These are phyloP conservation scores for Euborellia annulipes DNA, from an alignment of 1,140 invertebrate genomes.

Conservation along the genomic window DNA sequence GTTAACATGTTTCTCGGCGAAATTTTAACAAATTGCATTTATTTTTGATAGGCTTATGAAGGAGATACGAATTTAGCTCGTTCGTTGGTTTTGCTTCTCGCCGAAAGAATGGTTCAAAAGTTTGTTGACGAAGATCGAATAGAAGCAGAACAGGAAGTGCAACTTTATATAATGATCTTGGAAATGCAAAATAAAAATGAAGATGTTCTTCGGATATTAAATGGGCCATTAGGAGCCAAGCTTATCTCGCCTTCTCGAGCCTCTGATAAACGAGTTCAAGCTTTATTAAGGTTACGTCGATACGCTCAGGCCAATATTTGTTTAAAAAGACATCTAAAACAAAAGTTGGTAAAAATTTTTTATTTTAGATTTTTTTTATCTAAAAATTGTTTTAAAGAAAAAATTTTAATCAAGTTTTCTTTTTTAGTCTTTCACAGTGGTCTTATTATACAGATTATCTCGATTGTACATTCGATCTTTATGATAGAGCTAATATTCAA, in stretches of 20 bases:
- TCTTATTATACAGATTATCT: too few relatives aligned
- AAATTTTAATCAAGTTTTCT: too few relatives aligned
- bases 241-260: constrained; percentile 34
- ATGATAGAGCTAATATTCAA: too few relatives aligned
- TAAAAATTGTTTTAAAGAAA: too few relatives aligned
- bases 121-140: constrained; percentile 77
- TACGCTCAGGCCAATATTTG: constrained; percentile 55
- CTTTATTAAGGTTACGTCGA: constrained; percentile 51
- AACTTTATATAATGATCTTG: constrained; percentile 80
- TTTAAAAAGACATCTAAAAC: constrained; percentile 47
- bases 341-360: constrained; percentile 38
- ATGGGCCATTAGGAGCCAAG: constrained; percentile 51
- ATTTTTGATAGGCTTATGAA: constrained; percentile 16
- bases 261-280: constrained; percentile 48
- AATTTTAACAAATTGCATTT: constrained; percentile 1
- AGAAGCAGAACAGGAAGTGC: constrained; percentile 84
- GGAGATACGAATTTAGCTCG: constrained; percentile 27
- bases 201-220: constrained; percentile 63
- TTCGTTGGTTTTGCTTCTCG: constrained; percentile 20
- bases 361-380: too few relatives aligned
- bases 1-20: not conserved
- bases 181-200: constrained; percentile 67
- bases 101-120: constrained; percentile 53
- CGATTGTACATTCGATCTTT: too few relatives aligned
- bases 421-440: too few relatives aligned